Conservation (phyloP, 53 echinoderm and acorn worm genomes). For the Henricia sp. region DNA sequence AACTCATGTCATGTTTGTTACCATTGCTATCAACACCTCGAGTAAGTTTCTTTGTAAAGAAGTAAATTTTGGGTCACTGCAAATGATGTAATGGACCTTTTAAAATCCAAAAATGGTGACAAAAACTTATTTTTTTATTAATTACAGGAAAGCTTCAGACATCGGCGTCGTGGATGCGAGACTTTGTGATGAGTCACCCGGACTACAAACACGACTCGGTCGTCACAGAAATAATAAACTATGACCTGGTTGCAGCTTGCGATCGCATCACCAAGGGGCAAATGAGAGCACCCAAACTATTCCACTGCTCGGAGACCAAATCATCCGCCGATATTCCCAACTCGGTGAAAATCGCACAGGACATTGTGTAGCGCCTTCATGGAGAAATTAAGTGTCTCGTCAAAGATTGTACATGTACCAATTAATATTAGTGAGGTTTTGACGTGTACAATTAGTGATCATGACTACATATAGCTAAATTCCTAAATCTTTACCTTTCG, state of each 20-base stretch:
- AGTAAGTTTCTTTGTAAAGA: too few species aligned
- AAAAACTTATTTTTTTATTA: background rate
- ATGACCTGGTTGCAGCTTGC: constrained; percentile 81
- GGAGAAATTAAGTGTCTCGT: too few species aligned
- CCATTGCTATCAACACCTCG: too few species aligned
- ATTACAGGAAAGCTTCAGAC: constrained; percentile 84
- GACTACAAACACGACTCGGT: constrained; percentile 95
- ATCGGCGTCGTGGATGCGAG: constrained; percentile 80
- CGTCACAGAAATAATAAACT: constrained; percentile 81
- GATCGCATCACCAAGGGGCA: constrained; percentile 79
- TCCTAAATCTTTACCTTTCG: too few species aligned
- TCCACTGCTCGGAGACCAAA: constrained; percentile 69
- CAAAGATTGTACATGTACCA: too few species aligned
- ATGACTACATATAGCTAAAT: too few species aligned
- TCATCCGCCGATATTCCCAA: constrained; percentile 75
- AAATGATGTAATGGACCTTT: too few species aligned
- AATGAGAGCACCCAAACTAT: constrained; percentile 56
- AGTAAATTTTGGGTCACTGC: too few species aligned
- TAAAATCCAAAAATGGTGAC: too few species aligned
- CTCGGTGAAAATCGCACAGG: constrained; percentile 56
- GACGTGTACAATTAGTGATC: too few species aligned
- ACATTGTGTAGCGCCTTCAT: constrained; percentile 15
- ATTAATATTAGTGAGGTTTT: too few species aligned
- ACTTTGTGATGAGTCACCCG: constrained; percentile 80
- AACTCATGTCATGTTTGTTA: too few species aligned